Conservation (phyloP, 2,797 vertebrate genomes). For the Scyliorhinus canicula region DNA sequence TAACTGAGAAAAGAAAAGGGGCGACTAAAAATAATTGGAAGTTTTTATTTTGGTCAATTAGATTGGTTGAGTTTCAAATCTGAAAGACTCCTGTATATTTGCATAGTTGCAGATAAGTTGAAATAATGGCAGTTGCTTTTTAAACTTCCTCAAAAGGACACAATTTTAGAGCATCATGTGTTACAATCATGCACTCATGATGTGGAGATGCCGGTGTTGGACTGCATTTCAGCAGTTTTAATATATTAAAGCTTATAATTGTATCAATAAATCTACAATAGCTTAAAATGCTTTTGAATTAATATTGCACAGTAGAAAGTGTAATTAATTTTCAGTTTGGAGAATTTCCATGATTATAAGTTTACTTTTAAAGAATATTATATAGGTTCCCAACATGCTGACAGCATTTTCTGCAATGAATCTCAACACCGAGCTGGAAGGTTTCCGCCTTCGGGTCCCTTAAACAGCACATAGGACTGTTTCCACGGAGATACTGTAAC, state of each 20-base stretch:
- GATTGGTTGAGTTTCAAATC: neutral
- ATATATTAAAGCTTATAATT: neutral
- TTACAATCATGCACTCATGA: too few species aligned
- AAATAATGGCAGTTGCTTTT: neutral
- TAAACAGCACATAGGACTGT: neutral
- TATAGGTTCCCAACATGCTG: neutral
- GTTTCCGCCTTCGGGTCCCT: neutral
- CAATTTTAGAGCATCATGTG: neutral
- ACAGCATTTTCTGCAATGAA: neutral
- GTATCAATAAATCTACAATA: neutral
- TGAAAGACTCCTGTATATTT: neutral
- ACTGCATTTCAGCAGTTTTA: too few species aligned
- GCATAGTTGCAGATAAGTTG: neutral
- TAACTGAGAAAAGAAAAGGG: neutral
- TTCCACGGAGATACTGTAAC: constrained; percentile 13
- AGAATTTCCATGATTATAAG: neutral
- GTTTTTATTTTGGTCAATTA: neutral
- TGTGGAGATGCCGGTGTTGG: too few species aligned
- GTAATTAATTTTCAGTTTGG: neutral
- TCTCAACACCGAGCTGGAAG: neutral
- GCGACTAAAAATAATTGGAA: neutral
- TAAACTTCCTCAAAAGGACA: neutral
- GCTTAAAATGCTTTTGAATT: neutral
- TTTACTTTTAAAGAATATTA: neutral
- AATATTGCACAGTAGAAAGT: neutral